These are phyloP conservation scores for Armadillidium nasatum DNA, from an alignment of 1,140 invertebrate genomes.

Conservation along the genomic window DNA sequence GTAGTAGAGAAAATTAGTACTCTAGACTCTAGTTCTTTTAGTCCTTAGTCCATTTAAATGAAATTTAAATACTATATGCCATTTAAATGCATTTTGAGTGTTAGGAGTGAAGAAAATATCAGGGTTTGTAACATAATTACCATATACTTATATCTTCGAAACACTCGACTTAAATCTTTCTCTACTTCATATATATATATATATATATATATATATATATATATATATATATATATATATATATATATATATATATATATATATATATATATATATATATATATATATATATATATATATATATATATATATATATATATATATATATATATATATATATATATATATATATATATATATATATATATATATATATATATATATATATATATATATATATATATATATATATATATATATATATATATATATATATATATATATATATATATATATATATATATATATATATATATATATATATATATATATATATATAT, in stretches of 20 bases:
- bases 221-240: slow-evolving; percentile 17
- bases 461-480: slow-evolving; percentile 5
- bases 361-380: slow-evolving; percentile 20
- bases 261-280: slow-evolving; percentile 20
- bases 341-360: slow-evolving; percentile 14
- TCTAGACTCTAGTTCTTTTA: too few relatives aligned
- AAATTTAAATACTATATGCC: too few relatives aligned
- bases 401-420: slow-evolving; percentile 19
- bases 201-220: slow-evolving; percentile 20
- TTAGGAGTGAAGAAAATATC: too few relatives aligned
- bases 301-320: slow-evolving; percentile 8
- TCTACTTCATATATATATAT: background rate
- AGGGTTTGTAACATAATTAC: too few relatives aligned
- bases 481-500: slow-evolving; percentile 20
- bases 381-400: slow-evolving; percentile 20
- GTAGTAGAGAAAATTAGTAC: too few relatives aligned
- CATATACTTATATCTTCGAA: background rate
- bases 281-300: slow-evolving; percentile 8
- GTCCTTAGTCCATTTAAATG: too few relatives aligned
- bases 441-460: background rate
- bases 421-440: background rate
- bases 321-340: slow-evolving; percentile 8
- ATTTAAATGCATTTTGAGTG: too few relatives aligned
- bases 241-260: slow-evolving; percentile 14
- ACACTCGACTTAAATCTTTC: background rate